phyloP scores from a whole-genome alignment of 2,888 invertebrate genomes.

The Habroteleia sp. region DNA sequence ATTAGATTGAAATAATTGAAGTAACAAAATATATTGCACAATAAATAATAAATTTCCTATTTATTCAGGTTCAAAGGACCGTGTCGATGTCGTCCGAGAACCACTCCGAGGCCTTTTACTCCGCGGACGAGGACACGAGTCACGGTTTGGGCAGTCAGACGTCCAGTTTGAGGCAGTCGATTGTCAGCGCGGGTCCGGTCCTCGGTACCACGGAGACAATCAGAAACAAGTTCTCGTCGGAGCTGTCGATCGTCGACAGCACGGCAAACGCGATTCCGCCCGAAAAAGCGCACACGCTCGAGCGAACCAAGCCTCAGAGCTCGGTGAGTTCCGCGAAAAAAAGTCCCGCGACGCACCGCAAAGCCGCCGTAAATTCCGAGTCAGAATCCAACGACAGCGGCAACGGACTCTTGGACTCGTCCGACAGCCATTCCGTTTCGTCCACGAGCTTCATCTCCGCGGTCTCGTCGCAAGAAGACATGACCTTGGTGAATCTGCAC shows the following conservation, averaged over 20 bases:
- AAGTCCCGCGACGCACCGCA: conserved; percentile 70
- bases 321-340: conserved; percentile 62
- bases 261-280: conserved; percentile 63
- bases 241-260: conserved; percentile 82
- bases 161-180: conserved; percentile 86
- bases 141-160: conserved; percentile 84
- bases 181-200: conserved; percentile 83
- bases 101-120: conserved; percentile 95
- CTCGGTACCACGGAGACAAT: conserved; percentile 79
- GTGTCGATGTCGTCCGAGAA: conserved; percentile 94
- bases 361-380: conserved; percentile 64
- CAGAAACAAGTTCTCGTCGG: conserved; percentile 84
- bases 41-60: conserved; percentile 7
- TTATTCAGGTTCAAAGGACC: conserved; percentile 86
- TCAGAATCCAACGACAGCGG: conserved; percentile 68
- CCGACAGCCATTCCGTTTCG: conserved; percentile 90
- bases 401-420: conserved; percentile 82
- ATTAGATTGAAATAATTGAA: too few relatives aligned
- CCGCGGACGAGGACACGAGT: conserved; percentile 93
- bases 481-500: conserved; percentile 94
- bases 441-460: conserved; percentile 94
- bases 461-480: conserved; percentile 95
- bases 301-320: conserved; percentile 73
- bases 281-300: conserved; percentile 78
- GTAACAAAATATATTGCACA: too few relatives aligned